phyloP scores from a whole-genome alignment of 2,888 invertebrate species.

The Thereva nobilitata region DNA sequence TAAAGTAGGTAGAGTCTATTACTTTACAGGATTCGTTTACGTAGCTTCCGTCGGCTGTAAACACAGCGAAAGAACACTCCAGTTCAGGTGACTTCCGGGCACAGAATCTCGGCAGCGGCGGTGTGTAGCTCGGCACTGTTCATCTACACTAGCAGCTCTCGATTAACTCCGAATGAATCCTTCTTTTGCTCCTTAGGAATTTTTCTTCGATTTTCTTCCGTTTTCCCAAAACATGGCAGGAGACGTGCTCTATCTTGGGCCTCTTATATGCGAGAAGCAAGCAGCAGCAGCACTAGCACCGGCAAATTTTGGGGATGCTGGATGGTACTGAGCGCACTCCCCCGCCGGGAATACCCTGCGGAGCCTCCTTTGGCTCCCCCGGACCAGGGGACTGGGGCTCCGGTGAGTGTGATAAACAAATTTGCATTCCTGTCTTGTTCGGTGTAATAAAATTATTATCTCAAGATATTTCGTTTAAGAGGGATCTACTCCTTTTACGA shows the following conservation, averaged over 20 bases:
- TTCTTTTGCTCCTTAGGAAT: neutral
- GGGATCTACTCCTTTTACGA: constrained; percentile 37
- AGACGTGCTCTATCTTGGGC: constrained; percentile 29
- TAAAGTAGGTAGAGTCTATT: too few species aligned
- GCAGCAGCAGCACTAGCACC: too few species aligned
- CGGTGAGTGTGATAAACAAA: constrained; percentile 40
- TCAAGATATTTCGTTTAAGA: constrained; percentile 39
- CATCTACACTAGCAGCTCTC: neutral
- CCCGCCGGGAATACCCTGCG: constrained; percentile 24
- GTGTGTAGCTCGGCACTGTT: neutral
- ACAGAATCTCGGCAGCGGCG: neutral
- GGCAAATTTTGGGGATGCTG: constrained; percentile 10
- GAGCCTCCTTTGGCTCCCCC: constrained; percentile 10
- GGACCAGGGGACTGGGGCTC: constrained; percentile 10
- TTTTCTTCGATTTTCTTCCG: neutral
- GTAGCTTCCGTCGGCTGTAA: too few species aligned
- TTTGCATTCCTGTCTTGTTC: constrained; percentile 41
- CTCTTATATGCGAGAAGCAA: constrained; percentile 10
- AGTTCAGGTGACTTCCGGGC: constrained; percentile 21
- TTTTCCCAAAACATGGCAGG: neutral
- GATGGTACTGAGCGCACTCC: neutral
- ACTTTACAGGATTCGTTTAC: too few species aligned
- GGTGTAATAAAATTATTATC: constrained; percentile 42
- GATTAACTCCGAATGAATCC: constrained; percentile 9
- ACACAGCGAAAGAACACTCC: neutral